These are phyloP conservation scores for Montifringilla adamsi DNA, from an alignment of 2,113 vertebrate genomes.

Conservation along the genomic window DNA sequence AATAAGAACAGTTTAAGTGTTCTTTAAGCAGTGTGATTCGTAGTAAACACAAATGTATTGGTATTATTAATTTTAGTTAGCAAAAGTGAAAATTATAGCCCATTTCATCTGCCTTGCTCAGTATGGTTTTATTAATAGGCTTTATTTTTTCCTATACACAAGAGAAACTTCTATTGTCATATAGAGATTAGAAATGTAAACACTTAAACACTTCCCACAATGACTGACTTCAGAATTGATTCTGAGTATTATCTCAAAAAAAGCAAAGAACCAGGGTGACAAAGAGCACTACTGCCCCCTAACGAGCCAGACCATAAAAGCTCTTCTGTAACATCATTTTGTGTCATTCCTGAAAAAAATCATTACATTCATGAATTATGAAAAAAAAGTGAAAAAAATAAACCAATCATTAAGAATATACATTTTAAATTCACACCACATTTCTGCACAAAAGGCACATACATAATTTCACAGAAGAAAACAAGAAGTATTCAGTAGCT, in stretches of 20 bases:
- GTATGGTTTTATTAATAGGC: slow-evolving; percentile 6
- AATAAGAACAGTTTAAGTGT: not conserved
- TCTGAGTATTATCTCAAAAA: slow-evolving; percentile 20
- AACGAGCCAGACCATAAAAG: slow-evolving; percentile 24
- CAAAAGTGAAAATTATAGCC: slow-evolving; percentile 16
- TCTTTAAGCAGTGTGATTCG: slow-evolving; percentile 12
- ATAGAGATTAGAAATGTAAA: slow-evolving; percentile 71
- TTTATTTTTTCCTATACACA: slow-evolving; percentile 54
- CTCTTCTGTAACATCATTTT: not conserved
- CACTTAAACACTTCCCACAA: slow-evolving; percentile 63
- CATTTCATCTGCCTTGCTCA: slow-evolving; percentile 53
- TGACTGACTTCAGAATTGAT: slow-evolving; percentile 57
- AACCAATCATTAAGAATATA: not conserved
- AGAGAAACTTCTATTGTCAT: slow-evolving; percentile 58
- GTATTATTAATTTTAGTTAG: not conserved
- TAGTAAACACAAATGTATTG: slow-evolving; percentile 16
- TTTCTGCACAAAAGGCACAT: not conserved
- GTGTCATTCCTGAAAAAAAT: not conserved
- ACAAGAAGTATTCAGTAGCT: not conserved
- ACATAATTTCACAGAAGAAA: slow-evolving; percentile 12
- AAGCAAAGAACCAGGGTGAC: not conserved
- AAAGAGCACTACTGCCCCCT: slow-evolving; percentile 77
- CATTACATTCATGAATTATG: not conserved
- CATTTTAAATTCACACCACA: not conserved
- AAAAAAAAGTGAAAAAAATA: not conserved